Evolutionary conservation across 2,888 invertebrate species (phyloP).

Genomic region (Cheilosia grossa): DNA sequence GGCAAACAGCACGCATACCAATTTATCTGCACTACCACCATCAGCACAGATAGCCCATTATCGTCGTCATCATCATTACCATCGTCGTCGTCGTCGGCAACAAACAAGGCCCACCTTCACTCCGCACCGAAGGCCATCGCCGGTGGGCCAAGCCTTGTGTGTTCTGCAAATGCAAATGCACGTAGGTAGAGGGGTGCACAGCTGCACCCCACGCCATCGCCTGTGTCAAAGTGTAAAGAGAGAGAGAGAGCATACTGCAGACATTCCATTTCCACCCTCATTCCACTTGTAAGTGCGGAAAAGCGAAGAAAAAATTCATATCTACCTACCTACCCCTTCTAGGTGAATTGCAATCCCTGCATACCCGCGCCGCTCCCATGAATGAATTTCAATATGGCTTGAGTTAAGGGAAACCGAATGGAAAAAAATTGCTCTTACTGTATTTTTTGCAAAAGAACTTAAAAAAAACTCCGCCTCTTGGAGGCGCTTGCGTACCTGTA

Average conservation of each 20-base stretch:
- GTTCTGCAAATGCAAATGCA: constrained; percentile 66
- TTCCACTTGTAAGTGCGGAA: constrained; percentile 66
- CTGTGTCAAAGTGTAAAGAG: constrained; percentile 42
- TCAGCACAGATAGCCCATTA: constrained; percentile 37
- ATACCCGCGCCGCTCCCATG: background rate
- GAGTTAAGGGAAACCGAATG: constrained; percentile 44
- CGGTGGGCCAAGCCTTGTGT: constrained; percentile 59
- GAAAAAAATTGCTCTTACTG: constrained; percentile 37
- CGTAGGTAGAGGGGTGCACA: constrained; percentile 49
- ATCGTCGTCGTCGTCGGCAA: constrained; percentile 5
- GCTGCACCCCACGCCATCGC: constrained; percentile 37
- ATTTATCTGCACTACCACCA: constrained; percentile 29
- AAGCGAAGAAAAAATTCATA: constrained; percentile 25
- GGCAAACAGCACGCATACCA: constrained; percentile 38
- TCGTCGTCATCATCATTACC: constrained; percentile 41
- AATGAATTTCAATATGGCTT: constrained; percentile 61
- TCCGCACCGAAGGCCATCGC: constrained; percentile 71
- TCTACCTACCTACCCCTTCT: constrained; percentile 32
- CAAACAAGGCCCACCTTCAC: constrained; percentile 56
- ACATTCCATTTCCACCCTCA: constrained; percentile 73
- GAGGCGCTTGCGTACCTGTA: constrained; percentile 73
- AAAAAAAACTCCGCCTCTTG: constrained; percentile 74
- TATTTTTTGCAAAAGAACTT: constrained; percentile 59
- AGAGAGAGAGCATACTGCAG: constrained; percentile 51
- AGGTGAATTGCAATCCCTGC: background rate